Percentiles rank a stretch among this genome's conserved stretches.
Evolutionary conservation across 2,888 invertebrate species (phyloP).

Genomic region (Xylocampa areola): DNA sequence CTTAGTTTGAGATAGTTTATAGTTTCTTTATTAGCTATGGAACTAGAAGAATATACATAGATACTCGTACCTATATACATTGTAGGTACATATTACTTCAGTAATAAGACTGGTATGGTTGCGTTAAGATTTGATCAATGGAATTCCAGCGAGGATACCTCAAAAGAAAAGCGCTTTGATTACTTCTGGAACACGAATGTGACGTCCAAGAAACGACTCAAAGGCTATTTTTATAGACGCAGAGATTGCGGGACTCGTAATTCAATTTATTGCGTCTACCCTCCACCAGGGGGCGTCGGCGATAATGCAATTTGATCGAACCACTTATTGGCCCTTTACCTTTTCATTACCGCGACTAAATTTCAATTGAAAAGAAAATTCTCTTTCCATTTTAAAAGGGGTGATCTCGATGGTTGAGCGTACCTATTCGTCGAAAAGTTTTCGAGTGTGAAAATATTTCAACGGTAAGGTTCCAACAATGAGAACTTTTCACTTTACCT

Average conservation of each 20-base stretch:
- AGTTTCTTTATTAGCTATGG: too few relatives aligned
- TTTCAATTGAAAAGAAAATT: conserved; percentile 68
- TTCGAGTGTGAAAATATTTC: conserved; percentile 71
- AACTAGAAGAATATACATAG: neutral
- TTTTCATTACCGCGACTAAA: conserved; percentile 79
- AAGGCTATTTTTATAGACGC: conserved; percentile 78
- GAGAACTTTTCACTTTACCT: conserved; percentile 76
- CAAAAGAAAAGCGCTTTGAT: conserved; percentile 71
- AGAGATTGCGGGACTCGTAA: conserved; percentile 79
- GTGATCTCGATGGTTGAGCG: conserved; percentile 45
- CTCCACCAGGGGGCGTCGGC: conserved; percentile 73
- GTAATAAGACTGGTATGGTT: conserved; percentile 8
- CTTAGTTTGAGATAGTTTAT: too few relatives aligned
- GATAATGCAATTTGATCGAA: conserved; percentile 87
- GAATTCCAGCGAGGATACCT: conserved; percentile 50
- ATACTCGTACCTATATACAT: neutral
- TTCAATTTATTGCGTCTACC: conserved; percentile 84
- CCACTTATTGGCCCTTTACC: conserved; percentile 86
- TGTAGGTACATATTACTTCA: neutral
- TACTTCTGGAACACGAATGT: conserved; percentile 54
- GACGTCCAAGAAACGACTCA: conserved; percentile 62
- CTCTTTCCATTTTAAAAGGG: conserved; percentile 54
- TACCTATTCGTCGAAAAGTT: conserved; percentile 52
- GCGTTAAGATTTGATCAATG: conserved; percentile 31
- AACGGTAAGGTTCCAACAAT: conserved; percentile 73